Conservation (phyloP, 1,140 invertebrate species). For the Drosophila tani region DNA sequence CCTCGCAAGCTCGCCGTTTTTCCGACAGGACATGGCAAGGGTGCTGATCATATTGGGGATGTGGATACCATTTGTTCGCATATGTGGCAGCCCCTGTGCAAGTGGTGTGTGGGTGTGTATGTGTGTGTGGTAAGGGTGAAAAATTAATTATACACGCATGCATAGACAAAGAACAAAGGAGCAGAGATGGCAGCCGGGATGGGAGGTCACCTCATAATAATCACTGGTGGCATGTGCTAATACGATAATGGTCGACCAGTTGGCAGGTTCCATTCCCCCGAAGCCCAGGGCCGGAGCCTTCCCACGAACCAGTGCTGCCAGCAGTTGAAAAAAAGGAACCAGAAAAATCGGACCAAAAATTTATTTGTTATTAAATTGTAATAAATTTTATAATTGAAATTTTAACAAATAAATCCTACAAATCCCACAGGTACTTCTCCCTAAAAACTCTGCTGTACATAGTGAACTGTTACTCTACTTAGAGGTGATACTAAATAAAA, state of each 20-base stretch:
- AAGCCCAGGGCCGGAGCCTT: neutral
- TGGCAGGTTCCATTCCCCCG: slow-evolving; percentile 32
- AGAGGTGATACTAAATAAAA: too few relatives aligned
- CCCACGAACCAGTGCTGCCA: neutral
- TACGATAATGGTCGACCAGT: slow-evolving; percentile 60
- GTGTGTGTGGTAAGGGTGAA: slow-evolving; percentile 11
- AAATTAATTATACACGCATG: slow-evolving; percentile 60
- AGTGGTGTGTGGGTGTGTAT: neutral
- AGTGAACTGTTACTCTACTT: too few relatives aligned
- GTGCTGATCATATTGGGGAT: neutral
- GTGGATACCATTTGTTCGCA: slow-evolving; percentile 3
- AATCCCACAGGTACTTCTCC: too few relatives aligned
- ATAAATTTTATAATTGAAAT: too few relatives aligned
- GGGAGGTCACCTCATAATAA: slow-evolving; percentile 52
- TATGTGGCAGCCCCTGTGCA: neutral
- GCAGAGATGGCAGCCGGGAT: neutral
- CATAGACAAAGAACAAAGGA: slow-evolving; percentile 25
- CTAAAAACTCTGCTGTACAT: too few relatives aligned
- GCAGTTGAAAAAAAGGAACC: too few relatives aligned
- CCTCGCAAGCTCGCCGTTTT: slow-evolving; percentile 1
- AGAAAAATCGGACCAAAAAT: neutral
- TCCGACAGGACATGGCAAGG: slow-evolving; percentile 1
- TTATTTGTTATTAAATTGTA: too few relatives aligned
- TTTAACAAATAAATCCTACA: too few relatives aligned
- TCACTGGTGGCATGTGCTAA: slow-evolving; percentile 64